Percentiles rank a stretch among this genome's conserved stretches.
These are phyloP conservation scores for Apteryx mantelli DNA, from an alignment of 2,113 vertebrate genomes.

Conservation along the genomic window DNA sequence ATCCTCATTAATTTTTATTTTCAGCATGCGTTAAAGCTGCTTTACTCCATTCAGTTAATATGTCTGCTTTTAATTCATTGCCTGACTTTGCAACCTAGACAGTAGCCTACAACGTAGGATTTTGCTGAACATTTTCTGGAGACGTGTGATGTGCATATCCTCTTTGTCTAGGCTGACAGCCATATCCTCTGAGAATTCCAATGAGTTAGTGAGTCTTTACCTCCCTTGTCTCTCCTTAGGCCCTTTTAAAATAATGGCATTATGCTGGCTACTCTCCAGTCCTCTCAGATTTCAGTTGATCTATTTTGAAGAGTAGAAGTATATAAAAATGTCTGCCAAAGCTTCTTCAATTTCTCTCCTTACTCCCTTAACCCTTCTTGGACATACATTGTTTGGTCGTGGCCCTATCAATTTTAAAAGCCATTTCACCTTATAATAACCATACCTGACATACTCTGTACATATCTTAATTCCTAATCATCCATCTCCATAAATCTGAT, in stretches of 20 bases:
- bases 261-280: conserved; percentile 4
- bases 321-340: conserved; percentile 55
- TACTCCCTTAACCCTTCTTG: conserved; percentile 27
- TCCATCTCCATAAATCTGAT: conserved; percentile 35
- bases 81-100: neutral
- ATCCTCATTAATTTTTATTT: conserved; percentile 32
- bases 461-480: conserved; percentile 21
- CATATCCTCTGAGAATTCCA: conserved; percentile 55
- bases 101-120: conserved; percentile 16
- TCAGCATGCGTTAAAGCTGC: neutral
- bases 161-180: conserved; percentile 45
- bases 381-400: neutral
- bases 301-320: conserved; percentile 30
- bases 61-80: conserved; percentile 35
- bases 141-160: neutral
- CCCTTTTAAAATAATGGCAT: conserved; percentile 48
- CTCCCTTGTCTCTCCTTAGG: conserved; percentile 33
- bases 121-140: conserved; percentile 34
- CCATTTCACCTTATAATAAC: conserved; percentile 30
- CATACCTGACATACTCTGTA: neutral
- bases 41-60: conserved; percentile 15
- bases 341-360: conserved; percentile 25
- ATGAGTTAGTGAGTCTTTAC: conserved; percentile 21
- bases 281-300: conserved; percentile 37
- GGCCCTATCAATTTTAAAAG: conserved; percentile 41